Conservation (phyloP, 2,113 vertebrate genomes). For the Bungarus multicinctus region DNA sequence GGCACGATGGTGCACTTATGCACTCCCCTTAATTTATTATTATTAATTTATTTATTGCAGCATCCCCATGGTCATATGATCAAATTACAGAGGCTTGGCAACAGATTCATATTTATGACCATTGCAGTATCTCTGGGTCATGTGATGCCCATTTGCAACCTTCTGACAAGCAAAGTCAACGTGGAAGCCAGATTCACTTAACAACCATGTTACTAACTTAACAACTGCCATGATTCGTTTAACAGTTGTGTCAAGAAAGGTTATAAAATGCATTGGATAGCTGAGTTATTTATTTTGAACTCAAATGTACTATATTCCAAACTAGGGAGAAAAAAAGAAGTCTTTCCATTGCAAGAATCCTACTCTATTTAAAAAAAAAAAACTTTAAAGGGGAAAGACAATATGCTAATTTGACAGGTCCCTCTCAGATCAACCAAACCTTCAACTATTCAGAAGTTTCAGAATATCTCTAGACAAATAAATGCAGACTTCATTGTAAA, state of each 20-base stretch:
- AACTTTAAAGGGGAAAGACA: background rate
- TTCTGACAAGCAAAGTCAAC: background rate
- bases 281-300: background rate
- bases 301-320: background rate
- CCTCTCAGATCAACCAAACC: background rate
- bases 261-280: background rate
- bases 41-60: background rate
- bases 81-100: background rate
- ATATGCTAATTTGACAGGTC: background rate
- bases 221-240: background rate
- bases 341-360: background rate
- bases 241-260: background rate
- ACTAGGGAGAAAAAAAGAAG: background rate
- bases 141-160: background rate
- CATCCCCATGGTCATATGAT: background rate
- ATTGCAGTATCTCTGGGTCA: background rate
- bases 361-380: background rate
- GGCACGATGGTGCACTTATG: too few relatives aligned
- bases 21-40: too few relatives aligned
- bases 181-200: background rate
- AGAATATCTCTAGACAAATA: background rate
- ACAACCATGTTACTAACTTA: background rate
- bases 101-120: background rate
- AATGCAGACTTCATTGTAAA: background rate
- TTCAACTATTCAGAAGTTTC: background rate